Base-by-base conservation (phyloP, 1,140 invertebrate species). In the Drosophila triauraria region DNA sequence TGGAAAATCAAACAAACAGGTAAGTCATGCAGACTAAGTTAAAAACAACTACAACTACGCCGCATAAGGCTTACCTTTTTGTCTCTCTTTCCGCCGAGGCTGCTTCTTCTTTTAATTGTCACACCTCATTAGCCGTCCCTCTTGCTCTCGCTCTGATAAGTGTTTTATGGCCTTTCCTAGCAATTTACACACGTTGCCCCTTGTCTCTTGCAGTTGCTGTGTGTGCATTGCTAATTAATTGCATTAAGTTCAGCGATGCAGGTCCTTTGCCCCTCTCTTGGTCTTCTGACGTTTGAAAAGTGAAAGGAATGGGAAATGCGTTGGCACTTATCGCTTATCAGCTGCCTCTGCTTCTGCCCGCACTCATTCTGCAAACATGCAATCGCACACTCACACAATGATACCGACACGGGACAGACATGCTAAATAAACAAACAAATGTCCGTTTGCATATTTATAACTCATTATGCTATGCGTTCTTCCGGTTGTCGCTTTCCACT, bases 381-480 rank as follows among this genome's bases (percentile, higher is more conserved):
- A 35, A 44, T 46, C 40, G 38, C 40, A 15, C 40, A 44, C 15
- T 23, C 35, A 63, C 57, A 69, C 6, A 15, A 23, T 35, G 12
- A 13, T 9, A 38, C 8, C 15, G 17, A 12, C 51, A 23, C 30
- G 32, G 30, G 51, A 23, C 32, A 13, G 32, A 15, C 44, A 20
- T 25, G 57, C 15, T 35, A 40, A 54, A 25, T 69, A 71, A 58
- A 70, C 65, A 72, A 59, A 32, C 54, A 44, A 50, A 58, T 60
- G 74, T 42, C 46, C 44, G 35, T 50, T 48, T 67, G 57, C 43
- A 60, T 76, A 65, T 54, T 67, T 42, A 56, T 58, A 67, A 62
- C 77, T 85, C 82, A 85, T 84, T 84, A 85, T 81, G 80, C 72
- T 85, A 62, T 64, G 44, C 69, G 63, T 57, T 82, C 80, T 82